These are phyloP conservation scores for Sebastolobus alascanus DNA, from an alignment of 2,797 vertebrate species.

Conservation along the genomic window DNA sequence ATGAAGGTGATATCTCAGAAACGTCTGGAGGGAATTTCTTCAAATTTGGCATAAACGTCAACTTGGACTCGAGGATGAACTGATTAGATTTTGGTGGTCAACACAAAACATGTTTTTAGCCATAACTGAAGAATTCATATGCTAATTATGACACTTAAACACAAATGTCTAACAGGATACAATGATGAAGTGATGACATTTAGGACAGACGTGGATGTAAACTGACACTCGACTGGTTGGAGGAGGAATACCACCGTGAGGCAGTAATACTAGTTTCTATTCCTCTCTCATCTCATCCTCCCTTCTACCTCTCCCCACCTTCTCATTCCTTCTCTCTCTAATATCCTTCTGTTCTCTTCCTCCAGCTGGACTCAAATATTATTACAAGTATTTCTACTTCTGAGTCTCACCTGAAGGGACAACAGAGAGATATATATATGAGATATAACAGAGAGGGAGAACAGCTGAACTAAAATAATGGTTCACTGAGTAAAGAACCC, in stretches of 20 bases:
- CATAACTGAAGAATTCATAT: not conserved
- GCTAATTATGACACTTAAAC: not conserved
- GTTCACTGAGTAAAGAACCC: not conserved
- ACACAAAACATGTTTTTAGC: not conserved
- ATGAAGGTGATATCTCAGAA: not conserved
- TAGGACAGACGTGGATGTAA: not conserved
- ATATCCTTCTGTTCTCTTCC: constrained; percentile 33
- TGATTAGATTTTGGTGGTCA: not conserved
- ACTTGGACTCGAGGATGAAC: not conserved
- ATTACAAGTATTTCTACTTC: constrained; percentile 34
- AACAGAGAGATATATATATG: too few relatives aligned
- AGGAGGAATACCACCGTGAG: not conserved
- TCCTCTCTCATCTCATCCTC: not conserved
- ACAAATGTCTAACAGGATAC: not conserved
- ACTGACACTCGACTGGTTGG: not conserved
- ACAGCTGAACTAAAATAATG: not conserved
- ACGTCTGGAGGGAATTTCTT: not conserved
- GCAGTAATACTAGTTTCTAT: not conserved
- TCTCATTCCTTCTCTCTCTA: constrained; percentile 25
- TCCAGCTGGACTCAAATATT: constrained; percentile 38
- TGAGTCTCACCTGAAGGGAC: not conserved
- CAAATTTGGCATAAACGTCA: not conserved
- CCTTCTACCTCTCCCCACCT: constrained; percentile 11
- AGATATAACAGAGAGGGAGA: not conserved
- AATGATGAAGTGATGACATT: not conserved